Evolutionary conservation across 2,797 vertebrate species (phyloP), one percentile per base, ranked within the genome.

Genomic region (Phrynocephalus vlangalii): DNA sequence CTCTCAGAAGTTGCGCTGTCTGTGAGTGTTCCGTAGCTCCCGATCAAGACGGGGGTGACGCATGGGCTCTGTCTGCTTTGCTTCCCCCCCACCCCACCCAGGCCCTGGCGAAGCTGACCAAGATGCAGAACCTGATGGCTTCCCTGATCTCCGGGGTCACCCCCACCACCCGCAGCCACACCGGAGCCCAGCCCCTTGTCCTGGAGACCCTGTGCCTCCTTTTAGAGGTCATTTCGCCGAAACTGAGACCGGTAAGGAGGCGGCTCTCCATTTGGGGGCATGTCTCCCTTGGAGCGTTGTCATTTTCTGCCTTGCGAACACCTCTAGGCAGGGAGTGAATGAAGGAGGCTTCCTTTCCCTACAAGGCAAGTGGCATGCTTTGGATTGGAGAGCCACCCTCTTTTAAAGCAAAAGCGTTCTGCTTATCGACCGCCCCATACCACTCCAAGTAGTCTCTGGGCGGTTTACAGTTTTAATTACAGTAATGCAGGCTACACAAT

Each of bases 151-250:
- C 97, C 0, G 98, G 99, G 87, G 96, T 98, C 3, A 91, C 97
- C 0, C 96, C 99, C 0, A 66, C 94, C 5, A 95, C 97, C 86
- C 98, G 98, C 18, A 96, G 96, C 79, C 97, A 97, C 0, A 86
- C 96, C 6, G 96, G 97, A 8, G 95, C 95, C 6, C 97, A 93
- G 90, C 93, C 89, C 38, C 97, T 99, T 0, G 89, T 97, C 86
- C 90, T 98, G 3, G 99, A 99, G 50, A 89, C 97, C 10, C 98
- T 99, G 84, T 98, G 98, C 0, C 96, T 99, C 86, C 97, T 99
- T 20, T 96, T 99, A 44, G 98, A 99, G 85, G 97, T 99, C 93
- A 98, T 99, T 18, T 94, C 97, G 6, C 99, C 98, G 2, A 99
- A 96, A 92, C 96, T 99, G 18, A 97, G 98, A 1, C 98, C 98